Percentiles rank a stretch among this genome's conserved stretches.
Evolutionary conservation across 2,888 invertebrate species (phyloP).

Genomic region (Geotrupes spiniger): DNA sequence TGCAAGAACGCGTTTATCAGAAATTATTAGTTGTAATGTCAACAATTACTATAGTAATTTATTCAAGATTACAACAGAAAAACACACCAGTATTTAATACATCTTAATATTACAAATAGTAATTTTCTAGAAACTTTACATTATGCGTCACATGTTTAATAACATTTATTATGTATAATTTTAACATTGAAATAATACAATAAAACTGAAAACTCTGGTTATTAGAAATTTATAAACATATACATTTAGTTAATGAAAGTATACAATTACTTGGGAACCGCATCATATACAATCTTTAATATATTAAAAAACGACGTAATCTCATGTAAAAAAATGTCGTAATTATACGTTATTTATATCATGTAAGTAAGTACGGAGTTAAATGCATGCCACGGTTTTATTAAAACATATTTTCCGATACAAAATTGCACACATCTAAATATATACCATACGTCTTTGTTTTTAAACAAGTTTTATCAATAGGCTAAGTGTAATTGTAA

Average conservation of each 20-base stretch:
- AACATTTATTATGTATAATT: constrained; percentile 24
- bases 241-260: constrained; percentile 35
- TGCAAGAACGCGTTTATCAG: not conserved
- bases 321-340: constrained; percentile 1
- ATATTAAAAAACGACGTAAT: constrained; percentile 4
- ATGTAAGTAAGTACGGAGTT: constrained; percentile 1
- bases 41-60: constrained; percentile 1
- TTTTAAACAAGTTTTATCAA: too few species aligned
- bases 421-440: too few species aligned
- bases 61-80: constrained; percentile 3
- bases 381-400: not conserved
- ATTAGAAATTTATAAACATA: constrained; percentile 33
- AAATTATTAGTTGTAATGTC: constrained; percentile 4
- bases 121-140: constrained; percentile 22
- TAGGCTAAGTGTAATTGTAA: too few species aligned
- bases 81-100: constrained; percentile 5
- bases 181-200: constrained; percentile 19
- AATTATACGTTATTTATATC: constrained; percentile 5
- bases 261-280: constrained; percentile 32
- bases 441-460: too few species aligned
- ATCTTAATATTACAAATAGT: constrained; percentile 14
- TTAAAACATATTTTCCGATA: too few species aligned
- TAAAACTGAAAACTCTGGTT: constrained; percentile 20
- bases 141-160: constrained; percentile 21
- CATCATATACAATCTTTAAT: constrained; percentile 2